phyloP scores from a whole-genome alignment of 1,140 invertebrate species.

The Drosophila virilis region DNA sequence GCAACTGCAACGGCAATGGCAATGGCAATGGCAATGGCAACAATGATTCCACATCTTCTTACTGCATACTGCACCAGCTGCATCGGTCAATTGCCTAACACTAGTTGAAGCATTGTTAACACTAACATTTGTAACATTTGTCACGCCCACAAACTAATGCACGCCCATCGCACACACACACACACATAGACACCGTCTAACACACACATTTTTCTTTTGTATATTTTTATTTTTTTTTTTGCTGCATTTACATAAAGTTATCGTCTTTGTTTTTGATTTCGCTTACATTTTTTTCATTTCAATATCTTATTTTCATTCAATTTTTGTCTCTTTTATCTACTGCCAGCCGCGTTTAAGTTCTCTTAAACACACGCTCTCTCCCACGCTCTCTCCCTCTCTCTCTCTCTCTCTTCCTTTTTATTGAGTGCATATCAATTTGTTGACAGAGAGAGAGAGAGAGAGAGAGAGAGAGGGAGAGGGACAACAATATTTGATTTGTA shows the following conservation, averaged over 20 bases:
- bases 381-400: background rate
- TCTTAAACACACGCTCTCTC: background rate
- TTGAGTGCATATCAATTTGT: background rate
- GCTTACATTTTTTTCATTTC: background rate
- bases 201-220: slow-evolving; percentile 14
- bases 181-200: background rate
- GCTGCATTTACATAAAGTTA: slow-evolving; percentile 5
- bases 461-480: too few species aligned
- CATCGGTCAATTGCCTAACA: slow-evolving; percentile 11
- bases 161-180: slow-evolving; percentile 17
- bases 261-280: background rate
- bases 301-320: slow-evolving; percentile 1
- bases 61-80: background rate
- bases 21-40: background rate
- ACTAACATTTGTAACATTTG: slow-evolving; percentile 9
- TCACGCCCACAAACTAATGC: background rate
- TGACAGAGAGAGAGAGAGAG: background rate
- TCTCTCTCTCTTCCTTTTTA: background rate
- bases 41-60: slow-evolving; percentile 1
- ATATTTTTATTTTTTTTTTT: slow-evolving; percentile 32
- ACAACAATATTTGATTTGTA: slow-evolving; percentile 5
- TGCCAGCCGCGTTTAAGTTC: slow-evolving; percentile 1
- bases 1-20: background rate
- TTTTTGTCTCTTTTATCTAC: background rate
- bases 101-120: slow-evolving; percentile 8